Conservation (phyloP, 2,888 invertebrate genomes). For the Agriopis marginaria region DNA sequence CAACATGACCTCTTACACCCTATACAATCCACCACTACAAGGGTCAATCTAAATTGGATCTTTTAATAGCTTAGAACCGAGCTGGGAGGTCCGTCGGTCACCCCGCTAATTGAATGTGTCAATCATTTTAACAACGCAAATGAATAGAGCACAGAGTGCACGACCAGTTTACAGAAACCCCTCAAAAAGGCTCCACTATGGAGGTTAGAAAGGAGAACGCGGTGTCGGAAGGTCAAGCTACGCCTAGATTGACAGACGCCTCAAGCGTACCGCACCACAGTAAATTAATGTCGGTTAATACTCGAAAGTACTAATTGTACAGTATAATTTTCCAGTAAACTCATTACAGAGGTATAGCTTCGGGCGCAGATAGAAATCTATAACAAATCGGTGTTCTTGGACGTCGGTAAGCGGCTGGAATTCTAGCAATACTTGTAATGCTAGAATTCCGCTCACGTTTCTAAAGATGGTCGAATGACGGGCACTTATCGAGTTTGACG, state of each 20-base stretch:
- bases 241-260: constrained; percentile 65
- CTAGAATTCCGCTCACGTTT: constrained; percentile 40
- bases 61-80: constrained; percentile 73
- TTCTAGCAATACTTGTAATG: constrained; percentile 39
- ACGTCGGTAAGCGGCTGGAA: constrained; percentile 43
- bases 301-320: constrained; percentile 77
- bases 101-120: constrained; percentile 92
- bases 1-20: constrained; percentile 51
- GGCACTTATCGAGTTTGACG: constrained; percentile 42
- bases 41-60: constrained; percentile 60
- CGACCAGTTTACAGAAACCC: constrained; percentile 65
- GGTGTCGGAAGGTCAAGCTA: constrained; percentile 44
- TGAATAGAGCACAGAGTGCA: constrained; percentile 79
- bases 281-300: constrained; percentile 74
- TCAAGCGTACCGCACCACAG: constrained; percentile 66
- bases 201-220: constrained; percentile 33
- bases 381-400: constrained; percentile 56
- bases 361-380: constrained; percentile 64
- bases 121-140: constrained; percentile 92
- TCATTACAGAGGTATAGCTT: constrained; percentile 66
- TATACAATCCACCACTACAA: constrained; percentile 18
- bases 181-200: constrained; percentile 43
- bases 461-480: constrained; percentile 37
- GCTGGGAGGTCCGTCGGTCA: constrained; percentile 87
- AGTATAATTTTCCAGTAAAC: constrained; percentile 74